Conservation (phyloP, 2,113 vertebrate species). For the Hypanus sabinus region DNA sequence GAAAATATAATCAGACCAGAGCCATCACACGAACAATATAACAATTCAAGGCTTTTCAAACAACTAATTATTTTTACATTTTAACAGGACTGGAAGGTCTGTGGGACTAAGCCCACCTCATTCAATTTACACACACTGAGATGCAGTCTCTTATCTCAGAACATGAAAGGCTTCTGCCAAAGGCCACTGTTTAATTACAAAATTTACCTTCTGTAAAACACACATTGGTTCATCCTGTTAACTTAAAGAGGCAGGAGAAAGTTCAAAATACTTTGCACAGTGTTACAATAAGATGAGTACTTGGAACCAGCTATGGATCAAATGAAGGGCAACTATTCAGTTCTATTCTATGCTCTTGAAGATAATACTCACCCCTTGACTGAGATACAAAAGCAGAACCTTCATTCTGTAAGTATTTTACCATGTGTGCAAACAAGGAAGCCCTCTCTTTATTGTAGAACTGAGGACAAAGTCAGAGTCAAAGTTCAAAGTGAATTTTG, state of each 20-base stretch:
- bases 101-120: too few species aligned
- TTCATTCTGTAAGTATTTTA: background rate
- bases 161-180: background rate
- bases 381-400: background rate
- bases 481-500: too few species aligned
- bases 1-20: background rate
- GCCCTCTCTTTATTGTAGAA: too few species aligned
- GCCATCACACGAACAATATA: background rate
- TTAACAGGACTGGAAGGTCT: background rate
- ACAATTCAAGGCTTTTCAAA: background rate
- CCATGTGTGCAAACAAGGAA: too few species aligned
- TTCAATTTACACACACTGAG: background rate
- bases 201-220: background rate
- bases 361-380: background rate
- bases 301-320: background rate
- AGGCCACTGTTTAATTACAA: background rate
- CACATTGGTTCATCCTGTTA: background rate
- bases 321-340: background rate
- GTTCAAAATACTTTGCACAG: background rate
- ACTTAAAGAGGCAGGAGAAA: background rate
- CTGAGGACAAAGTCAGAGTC: too few species aligned
- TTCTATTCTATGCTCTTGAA: too few species aligned
- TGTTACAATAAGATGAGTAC: background rate
- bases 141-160: background rate
- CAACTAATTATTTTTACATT: background rate